Evolutionary conservation across 2,797 vertebrate genomes (phyloP).

Genomic region (Octomys mimax): DNA sequence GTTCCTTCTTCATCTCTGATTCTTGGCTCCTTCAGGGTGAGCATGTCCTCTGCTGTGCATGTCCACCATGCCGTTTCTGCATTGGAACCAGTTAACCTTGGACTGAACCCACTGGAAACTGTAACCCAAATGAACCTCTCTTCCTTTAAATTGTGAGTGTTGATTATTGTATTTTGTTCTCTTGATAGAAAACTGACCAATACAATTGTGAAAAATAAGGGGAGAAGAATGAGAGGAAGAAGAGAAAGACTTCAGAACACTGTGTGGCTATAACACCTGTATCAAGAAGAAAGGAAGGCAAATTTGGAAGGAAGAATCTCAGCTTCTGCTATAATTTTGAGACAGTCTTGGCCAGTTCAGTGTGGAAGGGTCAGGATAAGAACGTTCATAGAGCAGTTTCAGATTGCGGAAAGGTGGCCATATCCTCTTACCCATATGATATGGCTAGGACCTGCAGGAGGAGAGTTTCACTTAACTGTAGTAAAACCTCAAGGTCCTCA

Average conservation of each 20-base stretch:
- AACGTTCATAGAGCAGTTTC: neutral
- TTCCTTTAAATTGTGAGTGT: neutral
- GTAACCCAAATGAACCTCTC: neutral
- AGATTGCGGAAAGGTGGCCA: neutral
- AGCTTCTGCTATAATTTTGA: neutral
- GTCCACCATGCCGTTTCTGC: neutral
- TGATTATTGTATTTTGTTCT: neutral
- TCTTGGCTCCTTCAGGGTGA: neutral
- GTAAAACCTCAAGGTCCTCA: neutral
- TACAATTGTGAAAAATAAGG: neutral
- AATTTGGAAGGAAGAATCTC: neutral
- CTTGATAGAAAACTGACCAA: neutral
- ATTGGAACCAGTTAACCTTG: neutral
- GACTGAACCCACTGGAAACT: neutral
- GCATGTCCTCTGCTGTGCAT: neutral
- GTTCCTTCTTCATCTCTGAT: neutral
- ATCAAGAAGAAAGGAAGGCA: neutral
- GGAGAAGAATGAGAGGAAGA: neutral
- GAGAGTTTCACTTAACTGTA: fast-evolving
- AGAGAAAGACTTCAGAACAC: neutral
- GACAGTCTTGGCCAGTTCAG: neutral
- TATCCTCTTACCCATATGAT: neutral
- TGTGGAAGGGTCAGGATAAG: neutral
- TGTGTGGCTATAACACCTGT: neutral
- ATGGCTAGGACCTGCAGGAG: neutral